Base-by-base conservation (phyloP, 53 echinoderm and acorn worm species). In the Echinarachnius parma region DNA sequence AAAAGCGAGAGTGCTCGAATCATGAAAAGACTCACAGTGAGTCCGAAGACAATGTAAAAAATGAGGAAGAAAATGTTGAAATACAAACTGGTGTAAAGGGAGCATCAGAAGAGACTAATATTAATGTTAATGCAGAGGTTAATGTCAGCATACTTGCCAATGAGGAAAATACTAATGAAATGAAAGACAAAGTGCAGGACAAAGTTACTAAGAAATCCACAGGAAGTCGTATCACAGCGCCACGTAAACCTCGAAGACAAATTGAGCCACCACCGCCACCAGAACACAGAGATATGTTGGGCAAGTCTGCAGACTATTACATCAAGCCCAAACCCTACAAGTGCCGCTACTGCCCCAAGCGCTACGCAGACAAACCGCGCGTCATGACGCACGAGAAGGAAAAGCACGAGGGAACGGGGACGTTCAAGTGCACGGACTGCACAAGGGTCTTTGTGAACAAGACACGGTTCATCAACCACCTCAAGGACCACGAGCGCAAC, bases 11-110 rank as follows among this genome's bases (percentile, higher is more conserved):
- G 25, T 69, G 70, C 70, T 13, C 53, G 26, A 53, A 53, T 52
- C 70, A 69, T 33, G 70, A 69, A 34, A 69, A 31, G 52, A 53
- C 70, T 3, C 70, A 69, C 20, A 23, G n/a, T 18, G 32, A 66
- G 16, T 46, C 31, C 66, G 48, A 28, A 31, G 33, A 48, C 1
- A 34, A n/a, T n/a, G n/a, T n/a, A n/a, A n/a, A n/a, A n/a, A n/a
- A n/a, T n/a, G n/a, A n/a, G n/a, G n/a, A n/a, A n/a, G n/a, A n/a
- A n/a, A 5, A 42, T 4, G 4, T 13, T 63, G 36, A 24, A 24
- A 34, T 23, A 13, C 25, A 26, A 31, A 42, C 1, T 1, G 37
- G 23, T 2, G 24, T 21, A 5, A 24, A 16, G 15, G 62, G 34
- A 36, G 23, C 19, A 7, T 20, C 33, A 37, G n/a, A n/a, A n/a